phyloP scores from a whole-genome alignment of 2,797 vertebrate genomes.

The Odontamblyopus lacepedii region DNA sequence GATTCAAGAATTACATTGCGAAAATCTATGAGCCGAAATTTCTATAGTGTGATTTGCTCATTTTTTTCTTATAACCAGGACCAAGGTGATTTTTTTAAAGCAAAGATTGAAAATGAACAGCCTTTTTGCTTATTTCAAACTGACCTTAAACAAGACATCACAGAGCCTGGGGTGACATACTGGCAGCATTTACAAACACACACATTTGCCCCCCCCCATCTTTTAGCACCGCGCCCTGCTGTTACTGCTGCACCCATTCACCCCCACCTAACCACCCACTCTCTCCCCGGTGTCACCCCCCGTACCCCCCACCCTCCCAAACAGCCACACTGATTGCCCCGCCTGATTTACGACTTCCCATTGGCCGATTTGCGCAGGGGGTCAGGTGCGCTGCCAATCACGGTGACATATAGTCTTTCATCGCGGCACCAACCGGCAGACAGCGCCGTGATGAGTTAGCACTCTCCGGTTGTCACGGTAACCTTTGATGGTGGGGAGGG shows the following conservation, averaged over 20 bases:
- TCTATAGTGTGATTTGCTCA: not conserved
- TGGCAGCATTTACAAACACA: slow-evolving; percentile 16
- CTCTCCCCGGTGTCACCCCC: not conserved
- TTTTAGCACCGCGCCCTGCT: slow-evolving; percentile 22
- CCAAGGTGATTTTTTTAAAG: not conserved
- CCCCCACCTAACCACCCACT: slow-evolving; percentile 5
- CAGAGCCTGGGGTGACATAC: slow-evolving; percentile 12
- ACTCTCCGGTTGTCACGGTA: slow-evolving; percentile 76
- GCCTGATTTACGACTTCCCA: slow-evolving; percentile 67
- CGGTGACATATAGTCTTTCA: slow-evolving; percentile 67
- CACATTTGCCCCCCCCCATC: not conserved
- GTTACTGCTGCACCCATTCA: slow-evolving; percentile 17
- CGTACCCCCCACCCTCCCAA: slow-evolving; percentile 4
- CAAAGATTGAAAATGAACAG: not conserved
- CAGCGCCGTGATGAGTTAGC: slow-evolving; percentile 75
- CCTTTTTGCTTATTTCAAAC: slow-evolving; percentile 23
- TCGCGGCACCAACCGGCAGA: slow-evolving; percentile 60
- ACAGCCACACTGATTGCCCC: slow-evolving; percentile 46
- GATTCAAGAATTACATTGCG: too few species aligned
- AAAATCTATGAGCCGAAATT: not conserved
- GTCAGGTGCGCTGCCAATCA: slow-evolving; percentile 72
- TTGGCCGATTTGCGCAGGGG: slow-evolving; percentile 56
- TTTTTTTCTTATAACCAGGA: not conserved
- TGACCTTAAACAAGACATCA: slow-evolving; percentile 42
- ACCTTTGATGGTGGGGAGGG: slow-evolving; percentile 72